Evolutionary conservation across 2,113 vertebrate species (phyloP).

Genomic region (Mus musculus): GRCm39 chr3:62370001-62370500

Average conservation of each 20-base stretch:
- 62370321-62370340: not conserved
- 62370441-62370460: not conserved
- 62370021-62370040: not conserved
- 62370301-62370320: not conserved
- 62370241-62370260: not conserved
- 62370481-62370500: not conserved
- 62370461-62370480: not conserved
- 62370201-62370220: not conserved
- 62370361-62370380: not conserved
- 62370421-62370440: not conserved
- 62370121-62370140: not conserved
- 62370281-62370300: no score
- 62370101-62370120: not conserved
- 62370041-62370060: not conserved
- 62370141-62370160: not conserved
- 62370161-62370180: not conserved
- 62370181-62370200: not conserved
- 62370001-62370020: slow-evolving; percentile 15
- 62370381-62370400: not conserved
- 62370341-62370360: not conserved
- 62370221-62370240: not conserved
- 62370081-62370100: not conserved
- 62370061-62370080: not conserved
- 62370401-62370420: not conserved
- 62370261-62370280: not conserved